phyloP scores from a whole-genome alignment of 23 tunicate genomes.

The Phallusia fumigata region DNA sequence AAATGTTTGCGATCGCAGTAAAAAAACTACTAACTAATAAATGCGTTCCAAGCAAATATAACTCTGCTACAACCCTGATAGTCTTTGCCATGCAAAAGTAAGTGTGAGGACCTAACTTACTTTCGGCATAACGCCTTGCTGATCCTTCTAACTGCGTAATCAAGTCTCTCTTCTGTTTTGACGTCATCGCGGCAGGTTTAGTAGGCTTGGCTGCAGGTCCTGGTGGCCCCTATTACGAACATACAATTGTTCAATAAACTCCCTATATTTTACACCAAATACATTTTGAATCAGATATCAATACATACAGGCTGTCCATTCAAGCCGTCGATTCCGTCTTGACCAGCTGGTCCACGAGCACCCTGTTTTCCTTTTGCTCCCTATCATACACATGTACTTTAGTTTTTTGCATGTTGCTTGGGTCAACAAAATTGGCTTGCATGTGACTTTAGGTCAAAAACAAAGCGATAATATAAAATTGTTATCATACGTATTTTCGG shows the following conservation, averaged over 20 bases:
- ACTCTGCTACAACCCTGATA: too few species aligned
- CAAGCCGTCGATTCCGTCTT: constrained; percentile 8
- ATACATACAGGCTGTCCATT: neutral
- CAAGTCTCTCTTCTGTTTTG: neutral
- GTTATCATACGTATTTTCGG: too few species aligned
- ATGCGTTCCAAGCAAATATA: too few species aligned
- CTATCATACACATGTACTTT: constrained; percentile 44
- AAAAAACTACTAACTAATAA: too few species aligned
- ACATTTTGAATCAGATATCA: neutral
- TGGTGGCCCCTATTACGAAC: neutral
- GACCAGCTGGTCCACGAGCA: constrained; percentile 42
- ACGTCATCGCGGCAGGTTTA: neutral
- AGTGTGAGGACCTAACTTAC: neutral
- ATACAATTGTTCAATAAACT: neutral
- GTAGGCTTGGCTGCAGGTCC: neutral
- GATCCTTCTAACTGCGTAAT: neutral
- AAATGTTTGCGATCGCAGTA: too few species aligned
- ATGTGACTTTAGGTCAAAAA: too few species aligned
- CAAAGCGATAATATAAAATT: too few species aligned
- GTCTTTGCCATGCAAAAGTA: too few species aligned
- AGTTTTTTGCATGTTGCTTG: too few species aligned
- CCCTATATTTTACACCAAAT: too few species aligned
- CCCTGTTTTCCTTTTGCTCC: constrained; percentile 53
- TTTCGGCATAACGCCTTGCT: constrained; percentile 5
- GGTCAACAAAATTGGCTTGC: too few species aligned